These are phyloP conservation scores for Helarctos malayanus DNA, from an alignment of 2,797 vertebrate species.

Conservation along the genomic window DNA sequence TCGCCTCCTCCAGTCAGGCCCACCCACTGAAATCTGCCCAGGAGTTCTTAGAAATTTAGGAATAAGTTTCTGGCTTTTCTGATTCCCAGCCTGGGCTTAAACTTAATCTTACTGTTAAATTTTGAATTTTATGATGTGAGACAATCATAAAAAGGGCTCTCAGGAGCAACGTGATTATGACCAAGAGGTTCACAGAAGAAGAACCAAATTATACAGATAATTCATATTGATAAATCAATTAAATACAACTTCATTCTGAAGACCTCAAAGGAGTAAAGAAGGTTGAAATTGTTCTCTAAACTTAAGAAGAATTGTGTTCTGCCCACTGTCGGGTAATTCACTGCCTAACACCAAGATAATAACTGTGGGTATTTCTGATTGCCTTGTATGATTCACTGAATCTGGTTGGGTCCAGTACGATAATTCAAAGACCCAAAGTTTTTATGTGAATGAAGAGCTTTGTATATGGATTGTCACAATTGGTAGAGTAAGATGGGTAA, in stretches of 20 bases:
- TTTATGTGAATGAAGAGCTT: neutral
- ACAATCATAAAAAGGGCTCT: neutral
- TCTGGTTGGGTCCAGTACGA: neutral
- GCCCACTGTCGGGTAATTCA: too few species aligned
- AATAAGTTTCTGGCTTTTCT: conserved; percentile 17
- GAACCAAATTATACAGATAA: neutral
- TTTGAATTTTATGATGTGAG: conserved; percentile 15
- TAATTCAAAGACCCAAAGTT: neutral
- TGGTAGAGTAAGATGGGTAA: neutral
- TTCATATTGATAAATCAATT: neutral
- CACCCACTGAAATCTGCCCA: neutral
- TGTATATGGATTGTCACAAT: neutral
- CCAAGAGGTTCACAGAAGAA: neutral
- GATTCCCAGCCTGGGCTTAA: neutral
- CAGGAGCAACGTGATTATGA: neutral
- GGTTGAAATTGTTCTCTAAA: neutral
- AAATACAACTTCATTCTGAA: neutral
- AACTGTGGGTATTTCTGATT: neutral
- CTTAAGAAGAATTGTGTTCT: neutral
- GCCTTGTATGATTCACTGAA: neutral
- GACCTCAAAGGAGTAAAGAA: conserved; percentile 17
- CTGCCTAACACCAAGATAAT: neutral
- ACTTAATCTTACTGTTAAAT: neutral
- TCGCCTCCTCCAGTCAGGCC: neutral
- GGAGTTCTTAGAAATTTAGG: conserved; percentile 3